Percentiles rank a stretch among this genome's conserved stretches.
Conservation (phyloP, 1,140 invertebrate genomes). For the Drosophila lowei region DNA sequence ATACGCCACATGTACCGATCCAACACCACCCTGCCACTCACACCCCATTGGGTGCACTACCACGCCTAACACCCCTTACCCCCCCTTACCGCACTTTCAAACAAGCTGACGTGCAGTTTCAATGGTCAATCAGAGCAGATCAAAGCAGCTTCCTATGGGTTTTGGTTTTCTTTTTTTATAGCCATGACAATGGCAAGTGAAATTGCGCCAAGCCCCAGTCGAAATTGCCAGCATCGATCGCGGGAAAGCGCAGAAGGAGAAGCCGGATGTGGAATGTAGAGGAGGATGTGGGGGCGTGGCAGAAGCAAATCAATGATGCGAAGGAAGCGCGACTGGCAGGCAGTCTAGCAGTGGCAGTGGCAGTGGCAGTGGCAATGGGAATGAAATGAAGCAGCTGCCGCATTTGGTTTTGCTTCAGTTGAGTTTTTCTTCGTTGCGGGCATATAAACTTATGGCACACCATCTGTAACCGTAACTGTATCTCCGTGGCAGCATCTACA, state of each 20-base stretch:
- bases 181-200: slow-evolving; percentile 66
- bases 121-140: slow-evolving; percentile 76
- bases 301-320: slow-evolving; percentile 63
- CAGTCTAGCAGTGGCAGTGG: slow-evolving; percentile 40
- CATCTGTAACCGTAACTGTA: slow-evolving; percentile 50
- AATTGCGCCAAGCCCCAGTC: slow-evolving; percentile 62
- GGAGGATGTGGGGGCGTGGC: slow-evolving; percentile 27
- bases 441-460: slow-evolving; percentile 60
- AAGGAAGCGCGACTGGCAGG: slow-evolving; percentile 18
- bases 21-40: background rate
- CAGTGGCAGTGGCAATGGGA: slow-evolving; percentile 45
- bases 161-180: slow-evolving; percentile 31
- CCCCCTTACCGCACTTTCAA: slow-evolving; percentile 17
- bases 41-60: background rate
- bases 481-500: slow-evolving; percentile 40
- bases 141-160: slow-evolving; percentile 40
- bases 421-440: slow-evolving; percentile 42
- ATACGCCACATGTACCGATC: slow-evolving; percentile 62
- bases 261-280: background rate
- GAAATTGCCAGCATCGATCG: slow-evolving; percentile 61
- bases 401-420: slow-evolving; percentile 47
- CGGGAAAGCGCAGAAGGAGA: slow-evolving; percentile 1
- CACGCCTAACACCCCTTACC: background rate
- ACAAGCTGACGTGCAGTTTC: slow-evolving; percentile 71
- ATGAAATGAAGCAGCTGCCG: slow-evolving; percentile 67